Evolutionary conservation across 2,113 vertebrate species (phyloP).

Genomic region (Macaca mulatta): DNA sequence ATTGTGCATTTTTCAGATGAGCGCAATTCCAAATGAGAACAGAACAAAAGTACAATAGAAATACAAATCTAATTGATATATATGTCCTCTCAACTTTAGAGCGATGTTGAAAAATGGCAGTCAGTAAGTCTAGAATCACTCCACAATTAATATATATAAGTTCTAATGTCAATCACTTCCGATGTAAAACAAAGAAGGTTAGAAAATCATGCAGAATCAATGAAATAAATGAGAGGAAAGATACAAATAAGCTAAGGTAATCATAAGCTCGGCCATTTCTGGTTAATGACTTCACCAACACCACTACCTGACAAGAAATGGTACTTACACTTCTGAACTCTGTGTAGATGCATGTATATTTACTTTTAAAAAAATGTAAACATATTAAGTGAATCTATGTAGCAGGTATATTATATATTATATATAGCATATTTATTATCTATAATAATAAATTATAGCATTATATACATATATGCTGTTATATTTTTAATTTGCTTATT

Average conservation of each 20-base stretch:
- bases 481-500: not conserved
- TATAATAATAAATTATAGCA: not conserved
- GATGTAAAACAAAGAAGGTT: not conserved
- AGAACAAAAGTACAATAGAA: not conserved
- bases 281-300: not conserved
- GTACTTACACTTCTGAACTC: not conserved
- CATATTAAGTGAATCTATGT: not conserved
- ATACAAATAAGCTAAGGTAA: not conserved
- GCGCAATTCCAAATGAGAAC: not conserved
- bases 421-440: not conserved
- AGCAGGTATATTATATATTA: not conserved
- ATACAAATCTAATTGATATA: not conserved
- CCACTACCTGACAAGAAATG: not conserved
- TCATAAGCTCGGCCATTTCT: not conserved
- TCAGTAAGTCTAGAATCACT: not conserved
- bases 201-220: not conserved
- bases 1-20: not conserved
- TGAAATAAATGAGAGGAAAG: not conserved
- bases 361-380: not conserved
- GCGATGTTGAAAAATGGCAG: not conserved
- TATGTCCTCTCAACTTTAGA: not conserved
- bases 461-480: not conserved
- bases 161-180: not conserved
- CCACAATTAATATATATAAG: not conserved
- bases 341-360: not conserved